Conservation (phyloP, 2,113 vertebrate genomes). For the Vulpes vulpes region DNA sequence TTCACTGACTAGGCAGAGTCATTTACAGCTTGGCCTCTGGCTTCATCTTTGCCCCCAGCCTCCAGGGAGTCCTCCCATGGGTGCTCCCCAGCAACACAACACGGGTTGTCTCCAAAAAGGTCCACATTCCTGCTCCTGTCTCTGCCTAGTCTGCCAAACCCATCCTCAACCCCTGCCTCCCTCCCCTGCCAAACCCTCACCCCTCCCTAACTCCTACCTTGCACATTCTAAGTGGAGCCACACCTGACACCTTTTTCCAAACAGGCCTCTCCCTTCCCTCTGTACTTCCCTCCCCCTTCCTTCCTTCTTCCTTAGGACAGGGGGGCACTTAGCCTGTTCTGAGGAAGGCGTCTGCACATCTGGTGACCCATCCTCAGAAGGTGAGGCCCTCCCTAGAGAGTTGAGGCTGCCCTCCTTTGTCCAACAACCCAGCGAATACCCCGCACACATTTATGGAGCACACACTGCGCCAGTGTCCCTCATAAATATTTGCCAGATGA, state of each 20-base stretch:
- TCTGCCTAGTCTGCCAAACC: neutral
- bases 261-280: neutral
- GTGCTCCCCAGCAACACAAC: neutral
- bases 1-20: neutral
- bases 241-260: neutral
- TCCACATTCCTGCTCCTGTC: neutral
- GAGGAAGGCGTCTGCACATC: neutral
- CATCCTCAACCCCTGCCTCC: too few species aligned
- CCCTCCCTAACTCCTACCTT: neutral
- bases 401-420: neutral
- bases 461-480: neutral
- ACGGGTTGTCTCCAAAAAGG: neutral
- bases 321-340: neutral
- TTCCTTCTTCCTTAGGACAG: neutral
- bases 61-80: rapidly evolving
- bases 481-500: neutral
- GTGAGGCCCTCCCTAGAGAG: neutral
- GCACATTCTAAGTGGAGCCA: rapidly evolving
- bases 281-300: too few species aligned
- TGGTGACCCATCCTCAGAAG: neutral
- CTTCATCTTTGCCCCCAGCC: too few species aligned
- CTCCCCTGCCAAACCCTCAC: neutral
- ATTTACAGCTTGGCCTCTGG: neutral
- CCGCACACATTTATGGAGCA: neutral
- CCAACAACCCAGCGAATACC: neutral